Conservation (phyloP, 2,888 invertebrate species). For the Drosophila dives region DNA sequence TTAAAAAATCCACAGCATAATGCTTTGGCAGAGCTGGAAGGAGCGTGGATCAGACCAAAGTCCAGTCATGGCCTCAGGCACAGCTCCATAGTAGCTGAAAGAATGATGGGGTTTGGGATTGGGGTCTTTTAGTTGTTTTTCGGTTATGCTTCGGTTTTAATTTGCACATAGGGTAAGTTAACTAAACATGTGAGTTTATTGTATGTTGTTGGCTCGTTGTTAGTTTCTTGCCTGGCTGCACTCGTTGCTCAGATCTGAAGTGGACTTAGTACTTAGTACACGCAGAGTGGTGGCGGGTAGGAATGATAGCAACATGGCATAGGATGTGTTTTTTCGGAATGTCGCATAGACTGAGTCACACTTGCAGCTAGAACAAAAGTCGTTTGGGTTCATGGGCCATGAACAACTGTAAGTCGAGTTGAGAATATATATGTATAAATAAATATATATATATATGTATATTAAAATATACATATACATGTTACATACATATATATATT, state of each 20-base stretch:
- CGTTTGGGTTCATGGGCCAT: slow-evolving; percentile 44
- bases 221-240: slow-evolving; percentile 60
- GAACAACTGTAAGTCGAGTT: slow-evolving; percentile 32
- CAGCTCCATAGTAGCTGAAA: slow-evolving; percentile 10
- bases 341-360: slow-evolving; percentile 44
- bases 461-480: background rate
- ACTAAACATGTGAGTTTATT: slow-evolving; percentile 79
- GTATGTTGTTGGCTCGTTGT: slow-evolving; percentile 64
- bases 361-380: slow-evolving; percentile 43
- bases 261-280: background rate
- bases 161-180: slow-evolving; percentile 69
- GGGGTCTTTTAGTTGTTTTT: slow-evolving; percentile 53
- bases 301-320: slow-evolving; percentile 4
- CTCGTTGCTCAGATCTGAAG: slow-evolving; percentile 37
- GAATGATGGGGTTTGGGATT: background rate
- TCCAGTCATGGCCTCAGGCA: slow-evolving; percentile 30
- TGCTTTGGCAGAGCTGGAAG: slow-evolving; percentile 44
- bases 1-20: slow-evolving; percentile 60
- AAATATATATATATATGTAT: background rate
- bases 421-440: slow-evolving; percentile 2
- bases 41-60: slow-evolving; percentile 17
- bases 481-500: background rate
- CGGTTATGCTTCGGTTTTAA: slow-evolving; percentile 71
- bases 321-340: slow-evolving; percentile 48
- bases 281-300: background rate